These are phyloP conservation scores for Chlorodrepanis virens DNA, from an alignment of 2,113 vertebrate genomes.

Conservation along the genomic window DNA sequence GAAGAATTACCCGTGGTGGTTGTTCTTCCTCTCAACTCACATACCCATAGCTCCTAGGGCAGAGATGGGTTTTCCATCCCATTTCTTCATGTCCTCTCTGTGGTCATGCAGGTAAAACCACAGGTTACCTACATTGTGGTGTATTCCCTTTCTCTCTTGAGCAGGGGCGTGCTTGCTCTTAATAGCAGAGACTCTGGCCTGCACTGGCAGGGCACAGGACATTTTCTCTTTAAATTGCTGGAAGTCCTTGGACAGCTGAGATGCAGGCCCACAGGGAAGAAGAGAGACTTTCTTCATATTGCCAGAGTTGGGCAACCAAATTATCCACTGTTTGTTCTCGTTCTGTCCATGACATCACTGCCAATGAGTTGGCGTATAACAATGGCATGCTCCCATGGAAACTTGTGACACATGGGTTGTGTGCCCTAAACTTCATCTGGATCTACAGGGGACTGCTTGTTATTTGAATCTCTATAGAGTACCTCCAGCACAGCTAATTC, in stretches of 20 bases:
- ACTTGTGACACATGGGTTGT: neutral
- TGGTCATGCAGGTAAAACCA: too few species aligned
- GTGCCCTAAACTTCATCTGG: neutral
- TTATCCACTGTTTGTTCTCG: neutral
- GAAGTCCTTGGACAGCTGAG: too few species aligned
- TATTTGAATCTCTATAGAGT: neutral
- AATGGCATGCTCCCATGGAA: neutral
- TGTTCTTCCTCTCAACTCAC: neutral
- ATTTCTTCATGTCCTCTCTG: neutral
- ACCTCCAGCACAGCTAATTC: neutral
- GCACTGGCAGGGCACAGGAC: too few species aligned
- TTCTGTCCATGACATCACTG: neutral
- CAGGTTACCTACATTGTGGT: too few species aligned
- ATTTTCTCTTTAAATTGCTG: too few species aligned
- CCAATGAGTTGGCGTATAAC: neutral
- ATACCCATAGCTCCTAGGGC: neutral
- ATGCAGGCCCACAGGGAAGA: too few species aligned
- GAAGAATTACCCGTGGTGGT: neutral
- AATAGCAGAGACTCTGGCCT: too few species aligned
- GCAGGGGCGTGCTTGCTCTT: too few species aligned
- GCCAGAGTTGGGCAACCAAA: neutral
- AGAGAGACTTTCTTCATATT: neutral
- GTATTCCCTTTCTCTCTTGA: too few species aligned
- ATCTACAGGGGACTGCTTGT: neutral
- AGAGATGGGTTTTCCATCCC: too few species aligned